A percentile compares a stretch with the other conserved stretches of the same genome.
Evolutionary conservation across 2,113 vertebrate genomes (phyloP).

Genomic region (Forbesichthys agassizii): DNA sequence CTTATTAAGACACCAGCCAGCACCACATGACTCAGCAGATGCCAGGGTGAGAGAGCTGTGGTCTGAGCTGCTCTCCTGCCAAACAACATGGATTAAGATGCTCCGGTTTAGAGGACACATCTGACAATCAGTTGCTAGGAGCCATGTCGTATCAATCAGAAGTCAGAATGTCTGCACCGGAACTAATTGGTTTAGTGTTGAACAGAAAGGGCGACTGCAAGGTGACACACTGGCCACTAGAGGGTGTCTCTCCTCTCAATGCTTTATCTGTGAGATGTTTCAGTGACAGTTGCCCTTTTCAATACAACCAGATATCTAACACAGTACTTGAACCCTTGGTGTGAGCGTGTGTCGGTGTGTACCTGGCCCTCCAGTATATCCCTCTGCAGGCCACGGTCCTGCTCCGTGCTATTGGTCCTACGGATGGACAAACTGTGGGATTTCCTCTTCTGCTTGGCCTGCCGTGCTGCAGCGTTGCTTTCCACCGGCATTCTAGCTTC

Average conservation of each 20-base stretch:
- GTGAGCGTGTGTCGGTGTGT: slow-evolving; percentile 27
- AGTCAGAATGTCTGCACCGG: background rate
- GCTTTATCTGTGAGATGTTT: too few relatives aligned
- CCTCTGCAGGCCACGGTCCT: slow-evolving; percentile 87
- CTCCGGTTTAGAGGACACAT: background rate
- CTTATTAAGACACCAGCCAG: background rate
- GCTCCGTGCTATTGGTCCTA: slow-evolving; percentile 92
- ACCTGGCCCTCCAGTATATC: slow-evolving; percentile 93
- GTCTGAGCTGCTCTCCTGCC: background rate
- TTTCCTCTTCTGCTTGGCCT: slow-evolving; percentile 94
- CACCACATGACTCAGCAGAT: background rate
- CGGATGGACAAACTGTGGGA: slow-evolving; percentile 92
- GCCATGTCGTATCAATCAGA: background rate
- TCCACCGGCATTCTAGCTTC: slow-evolving; percentile 91
- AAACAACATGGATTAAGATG: background rate
- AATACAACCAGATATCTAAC: background rate
- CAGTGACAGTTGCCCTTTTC: background rate
- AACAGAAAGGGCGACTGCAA: background rate
- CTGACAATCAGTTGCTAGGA: background rate
- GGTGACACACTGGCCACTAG: background rate
- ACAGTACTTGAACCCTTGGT: background rate
- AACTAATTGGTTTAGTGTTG: background rate
- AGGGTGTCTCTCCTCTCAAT: too few relatives aligned
- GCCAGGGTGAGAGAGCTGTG: background rate
- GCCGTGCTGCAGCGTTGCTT: slow-evolving; percentile 86